phyloP scores from a whole-genome alignment of 2,797 vertebrate species.

The Myotis pilosus region DNA sequence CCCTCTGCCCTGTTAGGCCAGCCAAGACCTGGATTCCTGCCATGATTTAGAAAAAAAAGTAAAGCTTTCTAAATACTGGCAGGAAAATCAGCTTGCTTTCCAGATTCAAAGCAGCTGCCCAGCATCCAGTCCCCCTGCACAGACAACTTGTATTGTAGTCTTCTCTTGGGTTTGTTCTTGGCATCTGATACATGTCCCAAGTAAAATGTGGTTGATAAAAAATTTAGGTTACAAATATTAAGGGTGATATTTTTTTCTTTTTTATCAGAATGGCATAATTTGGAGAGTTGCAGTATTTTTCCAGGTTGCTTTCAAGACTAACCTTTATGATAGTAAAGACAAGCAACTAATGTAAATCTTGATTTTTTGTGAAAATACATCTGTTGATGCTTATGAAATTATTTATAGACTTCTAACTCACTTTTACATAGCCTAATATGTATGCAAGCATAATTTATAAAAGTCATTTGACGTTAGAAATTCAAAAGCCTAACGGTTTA shows the following conservation, averaged over 20 bases:
- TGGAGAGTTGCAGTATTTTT: constrained; percentile 29
- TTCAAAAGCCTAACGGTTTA: background rate
- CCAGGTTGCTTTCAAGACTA: background rate
- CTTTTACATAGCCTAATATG: background rate
- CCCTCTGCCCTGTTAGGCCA: background rate
- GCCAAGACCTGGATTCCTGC: background rate
- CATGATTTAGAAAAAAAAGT: background rate
- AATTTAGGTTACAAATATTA: background rate
- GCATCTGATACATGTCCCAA: background rate
- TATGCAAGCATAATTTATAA: background rate
- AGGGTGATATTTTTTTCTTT: background rate
- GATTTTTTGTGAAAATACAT: constrained; percentile 35
- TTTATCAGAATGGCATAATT: background rate
- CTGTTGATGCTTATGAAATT: constrained; percentile 25
- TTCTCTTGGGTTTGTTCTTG: background rate
- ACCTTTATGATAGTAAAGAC: background rate
- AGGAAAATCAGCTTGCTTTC: background rate
- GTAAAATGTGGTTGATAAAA: background rate
- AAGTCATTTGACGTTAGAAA: background rate
- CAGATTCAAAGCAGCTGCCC: background rate
- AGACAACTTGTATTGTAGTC: background rate
- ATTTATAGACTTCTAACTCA: background rate
- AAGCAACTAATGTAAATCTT: constrained; percentile 22
- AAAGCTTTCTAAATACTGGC: constrained; percentile 21
- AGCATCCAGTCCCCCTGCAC: background rate